These are phyloP conservation scores for Porites evermanni DNA, from an alignment of 92 coral and sea anemone species.

Conservation along the genomic window DNA sequence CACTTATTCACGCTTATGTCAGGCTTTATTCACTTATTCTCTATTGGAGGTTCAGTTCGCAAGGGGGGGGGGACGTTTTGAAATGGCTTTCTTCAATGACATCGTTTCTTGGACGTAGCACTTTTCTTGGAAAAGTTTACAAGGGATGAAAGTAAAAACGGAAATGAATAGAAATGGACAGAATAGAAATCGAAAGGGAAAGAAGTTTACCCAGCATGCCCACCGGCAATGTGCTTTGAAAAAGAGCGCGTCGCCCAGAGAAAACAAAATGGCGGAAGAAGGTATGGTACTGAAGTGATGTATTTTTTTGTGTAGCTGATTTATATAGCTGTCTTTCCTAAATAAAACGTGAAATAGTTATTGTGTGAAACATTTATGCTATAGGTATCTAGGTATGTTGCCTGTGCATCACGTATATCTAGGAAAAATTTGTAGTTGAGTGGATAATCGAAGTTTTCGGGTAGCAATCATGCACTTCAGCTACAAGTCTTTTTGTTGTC, in stretches of 20 bases:
- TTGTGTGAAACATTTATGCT: not conserved
- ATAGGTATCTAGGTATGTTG: not conserved
- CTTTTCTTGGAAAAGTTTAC: not conserved
- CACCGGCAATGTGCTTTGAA: slow-evolving; percentile 73
- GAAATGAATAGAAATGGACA: not conserved
- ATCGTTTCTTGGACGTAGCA: no score
- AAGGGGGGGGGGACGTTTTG: no score
- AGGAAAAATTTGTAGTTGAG: not conserved
- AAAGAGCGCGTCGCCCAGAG: slow-evolving; percentile 87
- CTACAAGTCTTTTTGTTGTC: not conserved
- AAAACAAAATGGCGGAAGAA: slow-evolving; percentile 92
- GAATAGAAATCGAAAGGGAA: not conserved
- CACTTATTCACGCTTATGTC: no score
- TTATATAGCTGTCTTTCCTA: not conserved
- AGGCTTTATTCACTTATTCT: no score
- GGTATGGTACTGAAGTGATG: slow-evolving; percentile 47
- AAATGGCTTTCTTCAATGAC: not conserved
- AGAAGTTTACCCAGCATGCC: slow-evolving; percentile 72
- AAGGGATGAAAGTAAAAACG: not conserved
- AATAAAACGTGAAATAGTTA: not conserved
- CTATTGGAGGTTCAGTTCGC: no score
- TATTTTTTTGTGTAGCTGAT: not conserved
- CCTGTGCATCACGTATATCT: not conserved
- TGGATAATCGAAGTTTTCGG: not conserved
- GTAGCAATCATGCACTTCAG: not conserved